A percentile compares a stretch with the other conserved stretches of the same genome.
These are phyloP conservation scores for Drosophila mulleri DNA, from an alignment of 2,888 invertebrate genomes.

Conservation along the genomic window DNA sequence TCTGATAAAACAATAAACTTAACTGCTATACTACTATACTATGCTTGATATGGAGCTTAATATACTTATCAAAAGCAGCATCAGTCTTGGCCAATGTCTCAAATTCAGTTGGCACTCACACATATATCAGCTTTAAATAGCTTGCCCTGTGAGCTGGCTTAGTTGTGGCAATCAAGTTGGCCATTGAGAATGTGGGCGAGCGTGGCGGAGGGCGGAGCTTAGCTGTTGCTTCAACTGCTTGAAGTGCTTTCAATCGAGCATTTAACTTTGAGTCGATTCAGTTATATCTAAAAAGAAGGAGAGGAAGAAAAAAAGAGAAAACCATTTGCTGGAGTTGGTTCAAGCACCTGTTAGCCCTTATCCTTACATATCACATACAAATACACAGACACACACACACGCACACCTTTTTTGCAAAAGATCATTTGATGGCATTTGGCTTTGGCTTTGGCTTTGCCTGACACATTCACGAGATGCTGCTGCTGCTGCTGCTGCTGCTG, in stretches of 20 bases:
- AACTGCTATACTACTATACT: too few relatives aligned
- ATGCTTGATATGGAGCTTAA: too few relatives aligned
- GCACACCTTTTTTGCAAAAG: slow-evolving; percentile 11
- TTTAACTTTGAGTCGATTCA: slow-evolving; percentile 1
- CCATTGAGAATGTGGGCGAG: neutral
- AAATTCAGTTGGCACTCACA: neutral
- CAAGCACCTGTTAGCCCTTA: slow-evolving; percentile 6
- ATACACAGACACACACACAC: neutral
- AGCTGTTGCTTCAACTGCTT: slow-evolving; percentile 4
- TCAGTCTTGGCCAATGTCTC: too few relatives aligned
- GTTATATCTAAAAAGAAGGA: neutral
- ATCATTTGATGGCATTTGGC: slow-evolving; percentile 32
- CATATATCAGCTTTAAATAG: slow-evolving; percentile 6
- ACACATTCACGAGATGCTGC: slow-evolving; percentile 14
- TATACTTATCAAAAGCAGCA: neutral
- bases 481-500: neutral
- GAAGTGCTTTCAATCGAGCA: slow-evolving; percentile 6
- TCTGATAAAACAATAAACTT: neutral
- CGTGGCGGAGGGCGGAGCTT: neutral
- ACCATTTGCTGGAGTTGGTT: neutral
- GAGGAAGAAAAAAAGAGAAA: neutral
- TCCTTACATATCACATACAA: slow-evolving; percentile 16
- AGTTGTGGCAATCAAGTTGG: neutral
- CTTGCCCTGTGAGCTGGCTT: neutral
- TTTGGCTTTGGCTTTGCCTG: slow-evolving; percentile 14